Evolutionary conservation across 2,888 invertebrate species (phyloP).

Genomic region (Brachypterus glaber): DNA sequence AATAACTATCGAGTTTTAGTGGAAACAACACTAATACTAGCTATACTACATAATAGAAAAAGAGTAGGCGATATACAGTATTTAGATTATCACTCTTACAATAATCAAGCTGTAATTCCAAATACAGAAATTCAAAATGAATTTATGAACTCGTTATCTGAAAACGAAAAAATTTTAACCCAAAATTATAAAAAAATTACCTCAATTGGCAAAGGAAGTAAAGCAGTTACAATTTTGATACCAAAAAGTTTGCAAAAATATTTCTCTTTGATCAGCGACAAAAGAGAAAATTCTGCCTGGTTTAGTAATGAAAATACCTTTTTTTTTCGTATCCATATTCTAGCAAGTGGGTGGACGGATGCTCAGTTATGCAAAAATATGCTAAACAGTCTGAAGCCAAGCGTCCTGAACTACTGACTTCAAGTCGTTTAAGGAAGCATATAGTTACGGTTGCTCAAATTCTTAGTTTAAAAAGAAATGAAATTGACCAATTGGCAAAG

Average conservation of each 20-base stretch:
- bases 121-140: constrained; percentile 9
- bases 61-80: constrained; percentile 17
- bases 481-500: constrained; percentile 20
- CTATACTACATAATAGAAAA: constrained; percentile 19
- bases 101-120: constrained; percentile 1
- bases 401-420: constrained; percentile 17
- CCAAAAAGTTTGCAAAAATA: constrained; percentile 15
- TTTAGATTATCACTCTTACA: constrained; percentile 14
- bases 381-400: constrained; percentile 16
- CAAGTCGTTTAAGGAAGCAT: constrained; percentile 18
- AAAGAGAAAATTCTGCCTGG: constrained; percentile 9
- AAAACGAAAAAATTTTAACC: constrained; percentile 15
- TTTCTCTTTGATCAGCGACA: constrained; percentile 9
- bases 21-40: constrained; percentile 16
- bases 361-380: constrained; percentile 18
- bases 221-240: constrained; percentile 14
- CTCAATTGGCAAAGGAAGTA: constrained; percentile 15
- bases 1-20: constrained; percentile 10
- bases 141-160: constrained; percentile 9
- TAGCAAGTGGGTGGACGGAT: constrained; percentile 17
- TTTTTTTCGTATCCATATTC: constrained; percentile 18
- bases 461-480: constrained; percentile 16
- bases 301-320: constrained; percentile 12
- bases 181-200: constrained; percentile 16
- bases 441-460: constrained; percentile 20